Percentiles rank a stretch among this genome's conserved stretches.
These are phyloP conservation scores for Thumatha senex DNA, from an alignment of 2,888 invertebrate genomes.

Conservation along the genomic window DNA sequence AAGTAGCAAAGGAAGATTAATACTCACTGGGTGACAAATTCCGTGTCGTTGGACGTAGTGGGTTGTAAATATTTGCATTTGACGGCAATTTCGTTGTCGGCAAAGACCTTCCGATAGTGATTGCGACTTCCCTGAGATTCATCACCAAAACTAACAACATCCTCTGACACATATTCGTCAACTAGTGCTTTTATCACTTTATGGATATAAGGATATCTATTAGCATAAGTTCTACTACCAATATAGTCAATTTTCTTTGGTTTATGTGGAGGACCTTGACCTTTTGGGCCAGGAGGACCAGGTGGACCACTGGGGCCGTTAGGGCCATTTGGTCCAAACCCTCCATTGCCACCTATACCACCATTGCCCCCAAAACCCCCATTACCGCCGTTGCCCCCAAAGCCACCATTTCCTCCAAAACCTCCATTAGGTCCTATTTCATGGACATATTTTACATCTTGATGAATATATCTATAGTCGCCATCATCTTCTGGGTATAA, in stretches of 20 bases:
- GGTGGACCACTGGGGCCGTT: conserved; percentile 33
- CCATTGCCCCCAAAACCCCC: conserved; percentile 48
- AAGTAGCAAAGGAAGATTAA: conserved; percentile 15
- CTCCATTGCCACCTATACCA: conserved; percentile 35
- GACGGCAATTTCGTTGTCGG: conserved; percentile 60
- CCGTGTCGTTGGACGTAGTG: conserved; percentile 44
- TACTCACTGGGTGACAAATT: conserved; percentile 68
- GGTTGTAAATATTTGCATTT: conserved; percentile 64
- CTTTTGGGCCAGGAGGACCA: conserved; percentile 36
- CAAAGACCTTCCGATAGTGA: conserved; percentile 54
- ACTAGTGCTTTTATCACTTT: conserved; percentile 61
- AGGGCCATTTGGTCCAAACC: conserved; percentile 32
- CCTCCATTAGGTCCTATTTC: conserved; percentile 61
- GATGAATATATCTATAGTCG: conserved; percentile 78
- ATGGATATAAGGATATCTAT: conserved; percentile 66
- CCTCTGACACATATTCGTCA: conserved; percentile 62
- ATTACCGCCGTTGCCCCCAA: conserved; percentile 45
- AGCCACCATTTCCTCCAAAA: conserved; percentile 49
- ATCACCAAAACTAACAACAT: conserved; percentile 51
- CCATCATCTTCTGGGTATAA: conserved; percentile 68
- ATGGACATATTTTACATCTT: conserved; percentile 74
- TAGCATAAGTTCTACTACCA: conserved; percentile 62
- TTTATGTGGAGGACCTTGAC: conserved; percentile 26
- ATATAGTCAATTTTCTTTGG: conserved; percentile 55
- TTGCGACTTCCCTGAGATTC: conserved; percentile 49